phyloP scores from a whole-genome alignment of 53 echinoderm and acorn worm genomes.

The Astropecten irregularis region DNA sequence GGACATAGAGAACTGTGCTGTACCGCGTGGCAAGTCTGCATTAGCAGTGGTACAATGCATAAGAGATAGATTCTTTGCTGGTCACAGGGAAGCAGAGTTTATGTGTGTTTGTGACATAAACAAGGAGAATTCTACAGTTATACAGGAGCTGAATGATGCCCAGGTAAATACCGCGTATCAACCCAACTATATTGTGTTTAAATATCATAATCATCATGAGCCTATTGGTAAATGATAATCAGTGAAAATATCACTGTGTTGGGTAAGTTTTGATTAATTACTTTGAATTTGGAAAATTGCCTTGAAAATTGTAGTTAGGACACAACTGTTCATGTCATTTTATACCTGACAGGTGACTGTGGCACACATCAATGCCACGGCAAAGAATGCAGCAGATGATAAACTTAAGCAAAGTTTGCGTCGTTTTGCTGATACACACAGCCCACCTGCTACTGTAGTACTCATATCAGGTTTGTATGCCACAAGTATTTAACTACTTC shows the following conservation, averaged over 20 bases:
- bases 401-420: constrained; percentile 93
- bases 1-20: constrained; percentile 99
- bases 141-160: constrained; percentile 98
- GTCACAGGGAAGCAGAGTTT: constrained; percentile 95
- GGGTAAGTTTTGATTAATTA: no score
- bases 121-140: constrained; percentile 82
- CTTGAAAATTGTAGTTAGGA: no score
- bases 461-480: constrained; percentile 93
- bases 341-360: constrained; percentile 99
- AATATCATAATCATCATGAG: no score
- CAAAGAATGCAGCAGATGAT: constrained; percentile 99
- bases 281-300: no score
- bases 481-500: no score
- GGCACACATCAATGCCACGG: constrained; percentile 99
- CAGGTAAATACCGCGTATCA: constrained; percentile 73
- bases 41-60: constrained; percentile 85
- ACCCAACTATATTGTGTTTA: no score
- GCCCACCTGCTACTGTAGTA: constrained; percentile 92
- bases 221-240: no score
- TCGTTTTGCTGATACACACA: constrained; percentile 98
- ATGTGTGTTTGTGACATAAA: constrained; percentile 99
- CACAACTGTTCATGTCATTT: no score
- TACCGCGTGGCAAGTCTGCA: constrained; percentile 91
- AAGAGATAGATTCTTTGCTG: constrained; percentile 82
- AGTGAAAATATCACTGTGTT: no score